Evolutionary conservation across 2,797 vertebrate genomes (phyloP), one percentile per base, ranked within the genome.

Genomic region (Oreochromis grahami): DNA sequence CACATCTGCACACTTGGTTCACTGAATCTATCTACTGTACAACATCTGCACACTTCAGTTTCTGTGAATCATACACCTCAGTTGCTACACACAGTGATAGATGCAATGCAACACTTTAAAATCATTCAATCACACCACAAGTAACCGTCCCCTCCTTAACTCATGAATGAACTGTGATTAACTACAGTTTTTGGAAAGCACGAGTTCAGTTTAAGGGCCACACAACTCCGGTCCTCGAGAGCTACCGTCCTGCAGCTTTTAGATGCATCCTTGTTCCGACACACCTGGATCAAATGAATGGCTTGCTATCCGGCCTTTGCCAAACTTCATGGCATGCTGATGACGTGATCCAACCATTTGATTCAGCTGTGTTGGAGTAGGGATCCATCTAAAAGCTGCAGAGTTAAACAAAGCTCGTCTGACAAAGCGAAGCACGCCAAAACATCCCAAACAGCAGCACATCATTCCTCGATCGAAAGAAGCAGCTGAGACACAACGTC

Each of bases 201-300:
- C 1, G 2, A 14, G 26, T 55, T 55, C 53, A 15, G 24, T 2
- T 55, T 55, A 13, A 55, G 13, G 7, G 53, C 13, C 7, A 55
- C 24, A 0, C 29, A 32, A 32, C 29, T 32, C 29, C 29, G 6
- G 29, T 32, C 26, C 26, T 0, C 17, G 14, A 56, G 26, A 56
- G 26, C 26, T 32, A 6, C 14, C 1, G 4, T 14, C 52, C 53
- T 56, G 14, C 55, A 56, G 55, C 26, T 0, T 29, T 29, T 9
- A 56, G 55, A 56, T 1, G 1, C 53, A 29, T 56, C n/a, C 53
- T 29, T 56, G 53, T 56, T 56, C 3, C 0, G 24, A 24, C 24
- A 24, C 24, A 24, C 24, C 24, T 24, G 24, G 29, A 29, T 56
- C 24, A 56, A 56, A 56, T 29, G 0, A 0, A 56, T 0, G 53